These are phyloP conservation scores for Hemitrygon akajei DNA, from an alignment of 2,797 vertebrate species.

Conservation along the genomic window DNA sequence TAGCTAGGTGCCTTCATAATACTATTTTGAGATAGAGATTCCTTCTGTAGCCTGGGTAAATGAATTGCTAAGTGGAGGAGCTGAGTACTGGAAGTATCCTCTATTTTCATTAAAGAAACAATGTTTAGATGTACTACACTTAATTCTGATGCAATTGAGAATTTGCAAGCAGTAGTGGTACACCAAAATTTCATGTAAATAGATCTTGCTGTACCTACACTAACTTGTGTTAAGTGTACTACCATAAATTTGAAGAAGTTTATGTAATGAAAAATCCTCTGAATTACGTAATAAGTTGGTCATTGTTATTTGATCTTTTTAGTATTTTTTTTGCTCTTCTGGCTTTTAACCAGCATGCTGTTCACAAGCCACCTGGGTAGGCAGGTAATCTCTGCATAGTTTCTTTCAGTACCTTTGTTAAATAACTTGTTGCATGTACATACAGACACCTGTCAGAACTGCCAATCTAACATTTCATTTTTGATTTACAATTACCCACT, in stretches of 20 bases:
- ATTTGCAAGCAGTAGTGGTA: not conserved
- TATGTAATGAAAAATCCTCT: not conserved
- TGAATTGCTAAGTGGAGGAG: no score
- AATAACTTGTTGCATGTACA: not conserved
- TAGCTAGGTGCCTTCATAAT: not conserved
- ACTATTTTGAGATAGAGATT: not conserved
- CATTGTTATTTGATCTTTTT: not conserved
- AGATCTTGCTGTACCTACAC: not conserved
- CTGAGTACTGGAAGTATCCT: not conserved
- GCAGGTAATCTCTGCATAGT: not conserved
- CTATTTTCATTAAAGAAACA: not conserved
- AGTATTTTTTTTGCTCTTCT: not conserved
- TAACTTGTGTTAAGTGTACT: not conserved
- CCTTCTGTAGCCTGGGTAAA: not conserved
- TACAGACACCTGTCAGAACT: not conserved
- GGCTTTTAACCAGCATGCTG: not conserved
- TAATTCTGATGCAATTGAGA: not conserved
- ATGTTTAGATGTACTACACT: not conserved
- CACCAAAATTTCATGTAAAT: not conserved
- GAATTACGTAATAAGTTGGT: not conserved
- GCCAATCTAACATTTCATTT: not conserved
- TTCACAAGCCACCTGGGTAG: not conserved
- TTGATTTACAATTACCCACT: not conserved
- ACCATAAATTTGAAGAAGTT: not conserved
- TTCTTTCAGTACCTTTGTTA: not conserved